Percentiles rank a stretch among this genome's conserved stretches.
These are phyloP conservation scores for Oryzias curvinotus DNA, from an alignment of 2,113 vertebrate genomes.

Conservation along the genomic window DNA sequence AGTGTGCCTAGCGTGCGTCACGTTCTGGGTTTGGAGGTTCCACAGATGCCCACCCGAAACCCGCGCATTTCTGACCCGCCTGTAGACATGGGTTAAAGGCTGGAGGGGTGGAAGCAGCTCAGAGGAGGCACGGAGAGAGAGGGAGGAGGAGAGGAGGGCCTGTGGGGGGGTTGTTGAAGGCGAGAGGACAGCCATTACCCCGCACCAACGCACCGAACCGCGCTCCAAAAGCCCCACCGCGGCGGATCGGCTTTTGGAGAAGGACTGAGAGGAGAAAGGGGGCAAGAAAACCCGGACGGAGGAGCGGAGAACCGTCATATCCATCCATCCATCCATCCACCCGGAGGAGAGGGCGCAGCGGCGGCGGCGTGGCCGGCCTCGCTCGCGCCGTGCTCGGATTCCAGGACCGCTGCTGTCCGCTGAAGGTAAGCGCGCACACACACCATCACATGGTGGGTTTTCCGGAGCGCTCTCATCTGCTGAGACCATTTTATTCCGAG, in stretches of 20 bases:
- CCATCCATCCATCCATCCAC: slow-evolving; percentile 11
- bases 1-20: neutral
- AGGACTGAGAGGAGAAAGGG: neutral
- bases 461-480: neutral
- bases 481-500: neutral
- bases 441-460: neutral
- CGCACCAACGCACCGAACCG: slow-evolving; percentile 50
- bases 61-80: neutral
- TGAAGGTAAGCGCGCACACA: slow-evolving; percentile 72
- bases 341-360: slow-evolving; percentile 46
- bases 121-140: slow-evolving; percentile 23
- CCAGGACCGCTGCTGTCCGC: slow-evolving; percentile 61
- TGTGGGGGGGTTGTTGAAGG: slow-evolving; percentile 29
- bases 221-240: slow-evolving; percentile 23
- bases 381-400: slow-evolving; percentile 59
- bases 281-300: neutral
- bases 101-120: neutral
- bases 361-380: slow-evolving; percentile 68
- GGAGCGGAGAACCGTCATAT: slow-evolving; percentile 20
- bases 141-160: slow-evolving; percentile 21
- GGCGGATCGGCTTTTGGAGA: slow-evolving; percentile 8
- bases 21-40: slow-evolving; percentile 24
- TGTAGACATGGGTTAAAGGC: slow-evolving; percentile 51
- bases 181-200: slow-evolving; percentile 76
- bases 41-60: slow-evolving; percentile 5